These are phyloP conservation scores for Dicaeum eximium DNA, from an alignment of 2,113 vertebrate species.

Conservation along the genomic window DNA sequence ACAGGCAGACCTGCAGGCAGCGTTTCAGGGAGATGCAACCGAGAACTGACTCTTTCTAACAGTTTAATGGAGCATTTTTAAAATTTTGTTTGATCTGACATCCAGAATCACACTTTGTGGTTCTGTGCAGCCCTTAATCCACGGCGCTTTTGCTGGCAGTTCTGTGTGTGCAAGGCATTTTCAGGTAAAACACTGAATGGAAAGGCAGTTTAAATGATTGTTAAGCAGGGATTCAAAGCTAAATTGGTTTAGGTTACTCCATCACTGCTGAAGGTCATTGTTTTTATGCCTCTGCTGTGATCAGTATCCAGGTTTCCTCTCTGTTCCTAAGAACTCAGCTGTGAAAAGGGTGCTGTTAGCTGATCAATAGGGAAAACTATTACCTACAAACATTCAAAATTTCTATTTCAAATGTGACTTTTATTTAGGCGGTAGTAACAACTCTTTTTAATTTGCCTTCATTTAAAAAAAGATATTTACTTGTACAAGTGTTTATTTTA, in stretches of 20 bases:
- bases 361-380: neutral
- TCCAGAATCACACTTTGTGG: neutral
- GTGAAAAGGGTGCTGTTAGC: neutral
- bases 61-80: neutral
- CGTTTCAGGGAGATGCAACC: neutral
- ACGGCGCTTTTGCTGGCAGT: accelerated
- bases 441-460: neutral
- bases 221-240: neutral
- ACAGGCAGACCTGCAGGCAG: neutral
- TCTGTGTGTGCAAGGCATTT: neutral
- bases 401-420: neutral
- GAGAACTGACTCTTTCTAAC: neutral
- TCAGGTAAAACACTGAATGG: neutral
- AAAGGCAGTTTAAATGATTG: neutral
- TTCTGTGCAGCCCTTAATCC: neutral
- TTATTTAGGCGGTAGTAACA: neutral
- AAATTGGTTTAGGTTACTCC: neutral
- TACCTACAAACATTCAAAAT: neutral
- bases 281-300: neutral
- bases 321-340: neutral
- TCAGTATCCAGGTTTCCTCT: neutral
- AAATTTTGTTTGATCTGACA: neutral
- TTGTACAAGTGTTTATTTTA: neutral
- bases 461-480: neutral
- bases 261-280: neutral